A percentile compares a stretch with the other conserved stretches of the same genome.
phyloP scores from a whole-genome alignment of 2,797 vertebrate species.

The Heliangelus exortis region DNA sequence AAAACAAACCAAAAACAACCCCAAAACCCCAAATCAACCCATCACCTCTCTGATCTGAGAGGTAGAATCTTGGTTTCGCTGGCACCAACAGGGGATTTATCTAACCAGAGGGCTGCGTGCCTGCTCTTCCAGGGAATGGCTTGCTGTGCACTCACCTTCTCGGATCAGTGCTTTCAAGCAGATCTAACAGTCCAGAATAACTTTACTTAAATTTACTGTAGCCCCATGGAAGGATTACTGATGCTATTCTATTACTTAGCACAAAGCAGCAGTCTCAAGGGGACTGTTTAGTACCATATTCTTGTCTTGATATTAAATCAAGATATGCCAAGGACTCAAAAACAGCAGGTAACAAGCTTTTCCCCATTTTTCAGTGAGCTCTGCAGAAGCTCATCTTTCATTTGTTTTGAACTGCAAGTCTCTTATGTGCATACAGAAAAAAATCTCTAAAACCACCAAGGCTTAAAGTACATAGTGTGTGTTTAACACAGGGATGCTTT shows the following conservation, averaged over 20 bases:
- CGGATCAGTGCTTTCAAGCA: background rate
- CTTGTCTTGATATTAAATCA: constrained; percentile 41
- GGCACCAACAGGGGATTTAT: background rate
- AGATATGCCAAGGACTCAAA: constrained; percentile 13
- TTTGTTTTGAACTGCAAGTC: constrained; percentile 13
- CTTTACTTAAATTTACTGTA: constrained; percentile 15
- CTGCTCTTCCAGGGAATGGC: background rate
- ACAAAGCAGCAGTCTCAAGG: background rate
- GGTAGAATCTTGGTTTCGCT: background rate
- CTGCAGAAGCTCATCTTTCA: constrained; percentile 8
- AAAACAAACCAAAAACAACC: too few relatives aligned
- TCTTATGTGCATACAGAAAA: background rate
- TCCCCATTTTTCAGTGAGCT: background rate
- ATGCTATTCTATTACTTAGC: constrained; percentile 29
- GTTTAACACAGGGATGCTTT: background rate
- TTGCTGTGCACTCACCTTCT: background rate
- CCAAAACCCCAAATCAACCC: background rate
- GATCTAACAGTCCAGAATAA: constrained; percentile 10
- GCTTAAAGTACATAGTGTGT: background rate
- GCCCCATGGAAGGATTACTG: background rate
- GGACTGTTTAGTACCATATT: background rate
- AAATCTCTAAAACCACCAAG: background rate
- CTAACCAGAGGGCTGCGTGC: background rate
- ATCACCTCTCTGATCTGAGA: background rate
- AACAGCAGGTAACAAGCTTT: constrained; percentile 18